Percentiles rank a stretch among this genome's conserved stretches.
These are phyloP conservation scores for Salvelinus fontinalis DNA, from an alignment of 2,113 vertebrate species.

Conservation along the genomic window DNA sequence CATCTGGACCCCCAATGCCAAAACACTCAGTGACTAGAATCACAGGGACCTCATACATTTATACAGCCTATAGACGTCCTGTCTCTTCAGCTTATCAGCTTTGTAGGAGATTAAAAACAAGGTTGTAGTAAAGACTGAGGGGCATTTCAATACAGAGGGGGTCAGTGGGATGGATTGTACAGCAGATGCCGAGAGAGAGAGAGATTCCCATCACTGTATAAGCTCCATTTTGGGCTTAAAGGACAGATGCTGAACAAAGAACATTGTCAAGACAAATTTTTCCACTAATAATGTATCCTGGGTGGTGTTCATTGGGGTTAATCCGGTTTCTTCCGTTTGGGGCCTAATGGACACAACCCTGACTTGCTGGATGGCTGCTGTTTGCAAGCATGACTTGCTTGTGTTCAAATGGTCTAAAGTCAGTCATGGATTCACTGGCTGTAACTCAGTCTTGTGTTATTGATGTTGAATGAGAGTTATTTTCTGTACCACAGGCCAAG, in stretches of 20 bases:
- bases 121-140: neutral
- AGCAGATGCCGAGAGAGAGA: slow-evolving; percentile 1
- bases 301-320: too few species aligned
- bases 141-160: neutral
- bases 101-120: neutral
- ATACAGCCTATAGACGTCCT: slow-evolving; percentile 1
- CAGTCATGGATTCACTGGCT: neutral
- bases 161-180: slow-evolving; percentile 1
- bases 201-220: neutral
- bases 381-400: slow-evolving; percentile 3
- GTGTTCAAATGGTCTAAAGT: neutral
- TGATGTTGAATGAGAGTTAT: neutral
- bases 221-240: neutral
- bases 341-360: too few species aligned
- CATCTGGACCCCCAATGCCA: neutral
- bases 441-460: neutral
- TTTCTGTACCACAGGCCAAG: neutral
- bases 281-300: neutral
- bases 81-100: neutral
- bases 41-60: neutral
- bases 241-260: neutral
- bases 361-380: neutral
- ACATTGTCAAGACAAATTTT: neutral
- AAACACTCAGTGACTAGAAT: neutral
- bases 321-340: too few species aligned